phyloP scores from a whole-genome alignment of 2,113 vertebrate species.

The Bos indicus region DNA sequence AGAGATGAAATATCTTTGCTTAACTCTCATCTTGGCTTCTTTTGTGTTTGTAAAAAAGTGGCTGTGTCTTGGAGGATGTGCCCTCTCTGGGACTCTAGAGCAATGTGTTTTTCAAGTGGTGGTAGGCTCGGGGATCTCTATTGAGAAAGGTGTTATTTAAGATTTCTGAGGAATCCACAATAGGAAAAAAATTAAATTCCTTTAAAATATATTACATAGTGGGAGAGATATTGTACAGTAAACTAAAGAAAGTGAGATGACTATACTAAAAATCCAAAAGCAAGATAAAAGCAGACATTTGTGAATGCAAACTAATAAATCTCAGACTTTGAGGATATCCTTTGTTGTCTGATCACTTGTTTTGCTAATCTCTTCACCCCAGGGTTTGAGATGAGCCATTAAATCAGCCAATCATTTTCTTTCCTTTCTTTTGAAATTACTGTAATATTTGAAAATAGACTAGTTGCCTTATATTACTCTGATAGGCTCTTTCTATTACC shows the following conservation, averaged over 20 bases:
- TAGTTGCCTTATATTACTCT: background rate
- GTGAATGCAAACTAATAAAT: background rate
- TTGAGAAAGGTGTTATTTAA: background rate
- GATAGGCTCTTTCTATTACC: background rate
- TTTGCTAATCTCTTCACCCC: background rate
- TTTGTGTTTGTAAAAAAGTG: background rate
- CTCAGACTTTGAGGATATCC: background rate
- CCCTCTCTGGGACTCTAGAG: background rate
- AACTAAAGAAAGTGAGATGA: background rate
- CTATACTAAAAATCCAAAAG: conserved; percentile 5
- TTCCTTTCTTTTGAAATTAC: conserved; percentile 30
- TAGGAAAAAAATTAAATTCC: background rate
- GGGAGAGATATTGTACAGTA: background rate
- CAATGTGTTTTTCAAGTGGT: background rate
- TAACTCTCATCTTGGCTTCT: background rate
- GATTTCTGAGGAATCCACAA: background rate
- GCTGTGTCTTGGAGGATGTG: background rate
- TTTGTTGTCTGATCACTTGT: conserved; percentile 19
- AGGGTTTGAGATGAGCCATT: background rate
- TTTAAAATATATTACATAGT: background rate
- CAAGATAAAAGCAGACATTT: conserved; percentile 1
- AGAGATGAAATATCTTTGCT: background rate
- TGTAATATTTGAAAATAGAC: conserved; percentile 12
- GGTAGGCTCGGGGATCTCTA: background rate
- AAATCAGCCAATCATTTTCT: background rate